These are phyloP conservation scores for Pangasius djambal DNA, from an alignment of 2,797 vertebrate genomes.

Conservation along the genomic window DNA sequence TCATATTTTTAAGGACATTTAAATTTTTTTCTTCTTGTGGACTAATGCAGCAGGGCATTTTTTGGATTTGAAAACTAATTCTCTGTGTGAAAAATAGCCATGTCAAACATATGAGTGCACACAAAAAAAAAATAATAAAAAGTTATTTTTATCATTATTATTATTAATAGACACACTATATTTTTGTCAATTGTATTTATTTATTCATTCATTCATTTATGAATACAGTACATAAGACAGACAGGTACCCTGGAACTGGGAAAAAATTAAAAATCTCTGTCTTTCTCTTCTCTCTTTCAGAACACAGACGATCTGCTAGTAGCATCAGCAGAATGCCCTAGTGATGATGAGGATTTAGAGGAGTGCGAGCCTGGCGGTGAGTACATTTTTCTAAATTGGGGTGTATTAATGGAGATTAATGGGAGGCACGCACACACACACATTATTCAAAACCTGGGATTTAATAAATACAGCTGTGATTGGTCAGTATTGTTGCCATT, in stretches of 20 bases:
- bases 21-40: neutral
- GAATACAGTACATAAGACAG: neutral
- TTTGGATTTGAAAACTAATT: neutral
- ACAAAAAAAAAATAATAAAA: neutral
- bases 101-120: neutral
- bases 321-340: constrained; percentile 78
- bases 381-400: constrained; percentile 73
- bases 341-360: constrained; percentile 92
- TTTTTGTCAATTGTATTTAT: neutral
- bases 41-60: neutral
- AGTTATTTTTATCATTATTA: too few relatives aligned
- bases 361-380: constrained; percentile 94
- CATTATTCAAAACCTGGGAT: constrained; percentile 15
- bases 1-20: neutral
- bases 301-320: constrained; percentile 74
- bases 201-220: neutral
- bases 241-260: neutral
- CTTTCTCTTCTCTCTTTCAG: constrained; percentile 7
- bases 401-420: constrained; percentile 37
- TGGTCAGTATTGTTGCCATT: constrained; percentile 31
- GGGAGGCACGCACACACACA: neutral
- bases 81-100: neutral
- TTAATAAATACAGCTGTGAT: constrained; percentile 36
- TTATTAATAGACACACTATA: too few relatives aligned
- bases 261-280: too few relatives aligned